Percentiles rank a stretch among this genome's conserved stretches.
Evolutionary conservation across 2,797 vertebrate genomes (phyloP).

Genomic region (Nyctalus aviator): DNA sequence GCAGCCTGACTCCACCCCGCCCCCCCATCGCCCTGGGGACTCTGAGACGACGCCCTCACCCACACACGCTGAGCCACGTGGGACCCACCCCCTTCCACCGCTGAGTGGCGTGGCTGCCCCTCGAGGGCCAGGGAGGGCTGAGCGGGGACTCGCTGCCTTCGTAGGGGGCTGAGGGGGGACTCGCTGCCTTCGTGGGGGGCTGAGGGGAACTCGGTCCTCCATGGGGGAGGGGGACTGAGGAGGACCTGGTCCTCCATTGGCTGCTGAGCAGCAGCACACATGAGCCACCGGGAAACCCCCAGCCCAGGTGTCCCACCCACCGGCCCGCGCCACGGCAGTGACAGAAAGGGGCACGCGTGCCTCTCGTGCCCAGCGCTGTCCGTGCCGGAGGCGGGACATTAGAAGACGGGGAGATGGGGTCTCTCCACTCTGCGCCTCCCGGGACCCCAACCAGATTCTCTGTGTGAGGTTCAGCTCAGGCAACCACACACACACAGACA

Average conservation of each 20-base stretch:
- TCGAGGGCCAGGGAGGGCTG: no score
- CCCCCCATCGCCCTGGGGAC: neutral
- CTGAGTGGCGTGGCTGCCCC: neutral
- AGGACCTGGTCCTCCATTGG: no score
- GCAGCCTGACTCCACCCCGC: neutral
- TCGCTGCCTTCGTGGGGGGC: no score
- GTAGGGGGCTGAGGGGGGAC: no score
- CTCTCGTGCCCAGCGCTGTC: neutral
- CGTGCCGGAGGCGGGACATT: neutral
- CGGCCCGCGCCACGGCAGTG: accelerated
- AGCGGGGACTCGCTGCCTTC: no score
- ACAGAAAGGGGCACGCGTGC: accelerated
- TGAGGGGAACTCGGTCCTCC: no score
- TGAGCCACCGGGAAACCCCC: neutral
- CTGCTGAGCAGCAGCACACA: neutral
- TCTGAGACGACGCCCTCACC: accelerated
- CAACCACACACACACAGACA: no score
- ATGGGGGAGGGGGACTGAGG: no score
- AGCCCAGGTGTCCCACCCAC: no score
- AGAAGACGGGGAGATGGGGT: no score
- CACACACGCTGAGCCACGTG: accelerated
- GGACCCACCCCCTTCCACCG: neutral
- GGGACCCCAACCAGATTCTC: neutral
- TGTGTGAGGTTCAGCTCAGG: neutral
- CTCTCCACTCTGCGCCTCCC: neutral